Evolutionary conservation across 2,888 invertebrate species (phyloP), one percentile per base, ranked within the genome.

Genomic region (Phalera bucephala): DNA sequence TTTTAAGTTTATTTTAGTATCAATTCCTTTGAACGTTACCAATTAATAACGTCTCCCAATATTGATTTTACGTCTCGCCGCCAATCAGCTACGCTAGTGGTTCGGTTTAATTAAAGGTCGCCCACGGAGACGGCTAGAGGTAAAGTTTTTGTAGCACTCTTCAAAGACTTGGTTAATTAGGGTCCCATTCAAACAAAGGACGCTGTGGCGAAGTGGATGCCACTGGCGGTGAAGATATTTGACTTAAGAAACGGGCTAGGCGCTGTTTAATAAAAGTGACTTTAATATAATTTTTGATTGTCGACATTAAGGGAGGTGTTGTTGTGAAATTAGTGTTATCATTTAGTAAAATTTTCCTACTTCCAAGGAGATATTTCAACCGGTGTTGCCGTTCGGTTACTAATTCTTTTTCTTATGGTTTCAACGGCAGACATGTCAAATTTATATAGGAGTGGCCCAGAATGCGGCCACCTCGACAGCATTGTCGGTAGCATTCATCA

Each of bases 91-190:
- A 11, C 13, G 21, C 20, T 51, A 21, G 45, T 25, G 39, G 58
- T 55, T 56, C 42, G 42, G 43, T 64, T 73, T 73, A 72, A 72
- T 70, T 70, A 72, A 67, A 59, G 50, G 51, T 33, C 28, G 33
- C n/a, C n/a, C n/a, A 33, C 40, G 25, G 37, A 45, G 43, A 45
- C 31, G 45, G 45, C 45, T 58, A 33, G 39, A 46, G 39, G 42
- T 49, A 42, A 47, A 58, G 52, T 60, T 67, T 71, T 71, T 72
- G 60, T 61, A 67, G 68, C 51, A 55, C 65, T 50, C 64, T 64
- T 64, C 62, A 65, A 72, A 65, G 64, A 64, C 54, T 56, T 61
- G 62, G 54, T 70, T 75, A 72, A 79, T 80, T 70, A 75, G 65
- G 57, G 61, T 52, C 62, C 56, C 53, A 63, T 63, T 58, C 60